Evolutionary conservation across 2,113 vertebrate genomes (phyloP).

Genomic region (Phylloscopus trochilus): DNA sequence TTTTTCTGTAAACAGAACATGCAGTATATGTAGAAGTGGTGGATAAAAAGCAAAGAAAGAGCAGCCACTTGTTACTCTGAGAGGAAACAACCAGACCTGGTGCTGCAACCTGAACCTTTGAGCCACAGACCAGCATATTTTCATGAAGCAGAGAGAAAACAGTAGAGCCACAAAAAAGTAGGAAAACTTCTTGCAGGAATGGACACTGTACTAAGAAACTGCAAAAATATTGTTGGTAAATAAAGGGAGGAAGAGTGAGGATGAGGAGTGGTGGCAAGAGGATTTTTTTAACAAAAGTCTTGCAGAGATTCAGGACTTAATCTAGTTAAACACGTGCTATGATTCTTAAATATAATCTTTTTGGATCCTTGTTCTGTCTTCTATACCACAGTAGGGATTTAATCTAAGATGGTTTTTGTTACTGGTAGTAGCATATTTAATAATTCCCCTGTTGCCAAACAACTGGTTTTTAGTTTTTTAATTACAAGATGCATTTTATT

Average conservation of each 20-base stretch:
- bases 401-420: neutral
- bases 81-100: accelerated
- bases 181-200: neutral
- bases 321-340: neutral
- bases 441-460: neutral
- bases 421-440: neutral
- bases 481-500: neutral
- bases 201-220: neutral
- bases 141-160: neutral
- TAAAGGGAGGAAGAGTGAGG: neutral
- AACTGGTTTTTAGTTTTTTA: neutral
- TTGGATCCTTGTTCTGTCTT: neutral
- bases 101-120: neutral
- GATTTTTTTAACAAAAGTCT: neutral
- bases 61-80: neutral
- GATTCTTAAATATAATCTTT: neutral
- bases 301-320: neutral
- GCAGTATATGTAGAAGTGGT: neutral
- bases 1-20: neutral
- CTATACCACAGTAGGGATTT: neutral
- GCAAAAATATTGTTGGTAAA: neutral
- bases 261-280: neutral
- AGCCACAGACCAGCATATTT: neutral
- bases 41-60: neutral
- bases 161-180: neutral